Evolutionary conservation across 2,797 vertebrate genomes (phyloP), one percentile per base, ranked within the genome.

Genomic region (Mareca penelope): DNA sequence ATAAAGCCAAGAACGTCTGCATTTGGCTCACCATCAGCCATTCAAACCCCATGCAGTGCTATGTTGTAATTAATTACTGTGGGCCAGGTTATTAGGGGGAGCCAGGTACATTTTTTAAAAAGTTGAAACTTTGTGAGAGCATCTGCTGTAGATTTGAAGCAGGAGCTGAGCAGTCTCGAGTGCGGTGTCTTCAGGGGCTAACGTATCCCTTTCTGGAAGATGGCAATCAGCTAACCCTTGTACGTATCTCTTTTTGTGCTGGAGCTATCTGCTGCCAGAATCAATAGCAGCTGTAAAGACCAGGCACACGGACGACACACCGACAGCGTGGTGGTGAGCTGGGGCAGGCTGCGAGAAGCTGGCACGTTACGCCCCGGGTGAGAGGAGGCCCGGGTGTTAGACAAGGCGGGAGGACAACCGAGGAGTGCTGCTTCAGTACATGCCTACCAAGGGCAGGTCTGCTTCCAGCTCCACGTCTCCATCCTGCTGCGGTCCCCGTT

Each of bases 21-120:
- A 85, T 96, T 93, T 97, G 93, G 89, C 95, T 97, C 72, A 95
- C 94, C 89, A 96, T 94, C 81, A 94, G 95, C 93, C 81, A 89
- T 96, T 90, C 85, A 76, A 96, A 80, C 92, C 80, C 92, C 59
- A n/a, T 63, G 56, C 86, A 80, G 60, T 94, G 73, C 94, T 78
- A 55, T 79, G 73, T 76, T 89, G 92, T 96, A 95, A 93, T 95
- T 96, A 96, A 42, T 85, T 96, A 94, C 95, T 85, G 90, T 92
- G 89, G 85, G 28, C 11, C 35, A 60, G 72, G 12, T 69, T 81
- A 86, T 60, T 19, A 56, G 64, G 65, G 61, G 52, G 29, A 67
- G 46, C 13, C 29, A 63, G 71, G n/a, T 79, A 40, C 48, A n/a
- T 39, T 78, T 35, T n/a, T 92, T 63, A 14, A 70, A 75, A 92